phyloP scores from a whole-genome alignment of 2,888 invertebrate species.

The Lymantria dispar region DNA sequence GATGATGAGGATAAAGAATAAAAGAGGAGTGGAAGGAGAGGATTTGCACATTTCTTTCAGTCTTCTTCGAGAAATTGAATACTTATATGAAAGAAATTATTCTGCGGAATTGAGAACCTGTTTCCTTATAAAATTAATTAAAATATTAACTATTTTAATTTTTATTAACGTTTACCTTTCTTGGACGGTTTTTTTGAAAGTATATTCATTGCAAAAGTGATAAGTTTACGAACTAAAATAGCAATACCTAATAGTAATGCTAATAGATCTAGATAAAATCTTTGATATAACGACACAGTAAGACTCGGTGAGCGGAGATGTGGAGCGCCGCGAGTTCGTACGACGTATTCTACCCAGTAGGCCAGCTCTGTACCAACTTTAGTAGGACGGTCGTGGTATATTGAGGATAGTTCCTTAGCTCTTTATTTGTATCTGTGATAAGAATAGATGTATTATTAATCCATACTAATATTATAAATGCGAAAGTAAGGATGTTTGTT shows the following conservation, averaged over 20 bases:
- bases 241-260: constrained; percentile 1
- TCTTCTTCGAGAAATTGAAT: too few species aligned
- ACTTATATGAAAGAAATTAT: too few species aligned
- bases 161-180: constrained; percentile 2
- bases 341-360: constrained; percentile 87
- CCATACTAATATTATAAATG: too few species aligned
- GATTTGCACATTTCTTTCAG: too few species aligned
- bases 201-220: not conserved
- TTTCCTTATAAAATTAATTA: too few species aligned
- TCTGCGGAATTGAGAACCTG: too few species aligned
- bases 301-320: constrained; percentile 45
- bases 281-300: constrained; percentile 46
- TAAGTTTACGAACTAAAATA: not conserved
- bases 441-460: too few species aligned
- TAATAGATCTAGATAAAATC: constrained; percentile 49
- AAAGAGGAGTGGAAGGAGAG: too few species aligned
- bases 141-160: not conserved
- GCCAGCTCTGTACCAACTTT: constrained; percentile 82
- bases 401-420: constrained; percentile 41
- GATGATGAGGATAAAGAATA: too few species aligned
- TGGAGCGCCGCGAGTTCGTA: constrained; percentile 78
- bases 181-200: not conserved
- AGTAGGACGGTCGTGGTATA: constrained; percentile 68
- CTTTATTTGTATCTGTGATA: constrained; percentile 41
- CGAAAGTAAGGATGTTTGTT: too few species aligned